Base-by-base conservation (phyloP, 2,113 vertebrate species). In the Mormyrus iriodes region DNA sequence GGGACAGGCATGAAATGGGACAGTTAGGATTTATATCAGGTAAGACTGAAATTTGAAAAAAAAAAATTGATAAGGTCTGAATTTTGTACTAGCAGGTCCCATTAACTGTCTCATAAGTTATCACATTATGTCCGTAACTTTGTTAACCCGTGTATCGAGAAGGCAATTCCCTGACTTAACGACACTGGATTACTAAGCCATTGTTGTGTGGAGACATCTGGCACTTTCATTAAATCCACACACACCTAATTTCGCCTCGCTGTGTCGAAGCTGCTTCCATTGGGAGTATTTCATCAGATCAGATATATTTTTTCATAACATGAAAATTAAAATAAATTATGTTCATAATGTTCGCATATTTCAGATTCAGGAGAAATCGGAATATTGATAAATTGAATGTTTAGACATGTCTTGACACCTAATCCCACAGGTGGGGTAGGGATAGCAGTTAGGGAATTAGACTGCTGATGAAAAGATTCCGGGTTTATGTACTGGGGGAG, bases 1-100 rank as follows among this genome's bases (percentile, higher is more conserved):
- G 35, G 73, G 35, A 79, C 73, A 79, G 31, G 35, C 61, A 31
- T 69, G 61, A 10, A 69, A 69, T 69, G 61, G 61, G 61, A 69
- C 61, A 31, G 55, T 61, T 73, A 35, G 5, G 42, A 79, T 79
- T 79, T 39, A 79, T 79, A 42, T 7, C 73, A 96, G 92, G 31
- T 69, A 31, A 69, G 61, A 69, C 27, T 69, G 61, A 69, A 69
- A 69, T 69, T 69, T 69, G 61, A 31, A 65, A n/a, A 61, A 61
- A 53, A 73, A 39, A 79, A 79, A 35, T 79, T 42, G 35, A 79
- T 79, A 79, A 42, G 73, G 73, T 79, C 73, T 79, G 35, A 42
- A 79, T 79, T 17, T 42, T 79, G 31, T 42, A 19, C 73, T 39
- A 15, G 73, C 73, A 79, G 73, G 73, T 35, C 73, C 15, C 6